phyloP scores from a whole-genome alignment of 2,797 vertebrate species.

The Chrysocyon brachyurus region DNA sequence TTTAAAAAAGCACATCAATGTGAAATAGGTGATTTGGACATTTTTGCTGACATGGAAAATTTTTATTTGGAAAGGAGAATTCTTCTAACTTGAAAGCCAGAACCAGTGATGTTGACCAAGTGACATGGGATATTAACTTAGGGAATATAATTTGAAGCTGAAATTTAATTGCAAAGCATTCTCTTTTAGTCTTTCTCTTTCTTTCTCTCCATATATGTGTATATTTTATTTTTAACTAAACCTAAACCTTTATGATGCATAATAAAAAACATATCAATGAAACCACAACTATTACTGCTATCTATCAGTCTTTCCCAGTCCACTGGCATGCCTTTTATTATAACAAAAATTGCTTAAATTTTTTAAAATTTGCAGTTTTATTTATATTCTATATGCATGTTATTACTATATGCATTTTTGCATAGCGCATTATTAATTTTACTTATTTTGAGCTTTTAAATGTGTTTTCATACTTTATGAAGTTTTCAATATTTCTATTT shows the following conservation, averaged over 20 bases:
- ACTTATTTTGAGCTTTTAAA: neutral
- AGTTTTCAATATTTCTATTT: constrained; percentile 20
- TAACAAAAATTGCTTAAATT: neutral
- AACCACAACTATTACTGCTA: neutral
- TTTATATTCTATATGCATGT: neutral
- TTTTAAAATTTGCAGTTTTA: neutral
- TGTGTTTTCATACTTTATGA: neutral
- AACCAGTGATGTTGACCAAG: constrained; percentile 40
- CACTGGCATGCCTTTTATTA: neutral
- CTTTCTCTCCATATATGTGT: neutral
- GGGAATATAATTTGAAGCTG: constrained; percentile 58
- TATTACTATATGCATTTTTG: neutral
- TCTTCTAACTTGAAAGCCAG: neutral
- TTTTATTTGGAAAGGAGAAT: constrained; percentile 53
- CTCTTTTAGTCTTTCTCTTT: neutral
- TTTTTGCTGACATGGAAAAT: constrained; percentile 72
- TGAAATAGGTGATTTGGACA: constrained; percentile 73
- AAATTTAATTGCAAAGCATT: constrained; percentile 48
- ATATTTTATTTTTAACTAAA: neutral
- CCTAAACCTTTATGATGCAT: no score
- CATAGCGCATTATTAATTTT: neutral
- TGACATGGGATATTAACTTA: constrained; percentile 63
- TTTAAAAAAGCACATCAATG: constrained; percentile 65
- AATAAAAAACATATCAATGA: neutral
- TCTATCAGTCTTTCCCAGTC: neutral